These are phyloP conservation scores for Phortica variegata DNA, from an alignment of 1,140 invertebrate species.

Conservation along the genomic window DNA sequence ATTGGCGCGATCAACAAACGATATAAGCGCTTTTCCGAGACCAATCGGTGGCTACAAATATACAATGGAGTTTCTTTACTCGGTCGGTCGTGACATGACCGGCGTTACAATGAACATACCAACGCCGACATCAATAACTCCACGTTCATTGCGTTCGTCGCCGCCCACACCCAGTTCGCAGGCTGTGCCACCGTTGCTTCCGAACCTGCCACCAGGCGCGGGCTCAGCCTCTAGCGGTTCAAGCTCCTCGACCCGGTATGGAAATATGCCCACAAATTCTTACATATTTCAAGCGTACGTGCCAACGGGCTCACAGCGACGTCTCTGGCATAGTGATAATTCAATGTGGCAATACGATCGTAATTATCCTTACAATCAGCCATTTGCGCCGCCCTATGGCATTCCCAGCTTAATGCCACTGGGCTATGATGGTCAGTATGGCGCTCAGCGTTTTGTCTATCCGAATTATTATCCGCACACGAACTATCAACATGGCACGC, in stretches of 20 bases:
- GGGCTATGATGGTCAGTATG: conserved; percentile 29
- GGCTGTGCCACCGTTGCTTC: conserved; percentile 13
- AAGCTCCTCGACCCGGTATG: background rate
- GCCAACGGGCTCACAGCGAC: conserved; percentile 29
- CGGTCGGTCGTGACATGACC: conserved; percentile 31
- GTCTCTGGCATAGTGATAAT: conserved; percentile 37
- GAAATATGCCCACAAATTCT: conserved; percentile 14
- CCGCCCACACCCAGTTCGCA: conserved; percentile 11
- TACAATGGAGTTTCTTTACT: conserved; percentile 39
- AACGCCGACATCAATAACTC: conserved; percentile 36
- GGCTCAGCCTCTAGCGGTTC: conserved; percentile 3
- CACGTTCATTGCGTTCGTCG: conserved; percentile 23
- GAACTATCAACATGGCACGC: conserved; percentile 8
- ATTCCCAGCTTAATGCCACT: conserved; percentile 33
- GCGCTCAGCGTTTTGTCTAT: conserved; percentile 26
- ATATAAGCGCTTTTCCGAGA: conserved; percentile 26
- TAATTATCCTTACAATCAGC: conserved; percentile 41
- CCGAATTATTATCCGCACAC: conserved; percentile 22
- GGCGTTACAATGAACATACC: conserved; percentile 30
- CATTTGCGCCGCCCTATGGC: conserved; percentile 30
- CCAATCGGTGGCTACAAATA: conserved; percentile 42
- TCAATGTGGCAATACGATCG: conserved; percentile 42
- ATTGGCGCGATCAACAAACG: no score
- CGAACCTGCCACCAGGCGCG: conserved; percentile 1
- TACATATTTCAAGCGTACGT: conserved; percentile 29